Conservation (phyloP, 2,888 invertebrate genomes). For the Orthonychiurus folsomi region DNA sequence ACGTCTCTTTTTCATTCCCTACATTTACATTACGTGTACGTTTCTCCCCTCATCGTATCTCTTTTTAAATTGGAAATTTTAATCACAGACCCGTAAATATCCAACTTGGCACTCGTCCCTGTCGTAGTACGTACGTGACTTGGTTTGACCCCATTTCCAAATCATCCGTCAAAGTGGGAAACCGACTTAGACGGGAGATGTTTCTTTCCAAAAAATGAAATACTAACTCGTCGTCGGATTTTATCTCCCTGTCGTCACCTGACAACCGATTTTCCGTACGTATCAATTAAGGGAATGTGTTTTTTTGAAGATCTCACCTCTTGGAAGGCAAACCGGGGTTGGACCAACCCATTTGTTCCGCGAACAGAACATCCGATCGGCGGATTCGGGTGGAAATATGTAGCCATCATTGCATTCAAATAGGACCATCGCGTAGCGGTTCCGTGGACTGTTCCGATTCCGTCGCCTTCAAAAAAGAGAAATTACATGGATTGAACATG, state of each 20-base stretch:
- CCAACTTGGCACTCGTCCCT: not conserved
- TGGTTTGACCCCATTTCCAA: not conserved
- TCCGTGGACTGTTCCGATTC: constrained; percentile 43
- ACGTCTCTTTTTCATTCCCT: too few relatives aligned
- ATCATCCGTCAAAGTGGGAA: too few relatives aligned
- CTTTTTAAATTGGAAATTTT: not conserved
- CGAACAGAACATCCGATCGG: constrained; percentile 52
- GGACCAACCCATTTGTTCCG: constrained; percentile 52
- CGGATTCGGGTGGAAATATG: constrained; percentile 47
- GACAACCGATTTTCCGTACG: not conserved
- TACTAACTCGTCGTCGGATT: too few relatives aligned
- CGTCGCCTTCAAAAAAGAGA: constrained; percentile 36
- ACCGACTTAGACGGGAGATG: too few relatives aligned
- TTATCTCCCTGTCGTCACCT: not conserved
- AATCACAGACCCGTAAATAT: not conserved
- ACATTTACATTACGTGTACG: too few relatives aligned
- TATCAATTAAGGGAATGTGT: not conserved
- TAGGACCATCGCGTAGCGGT: constrained; percentile 51
- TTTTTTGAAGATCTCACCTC: constrained; percentile 24
- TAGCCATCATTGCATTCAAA: constrained; percentile 52
- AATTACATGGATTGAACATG: not conserved
- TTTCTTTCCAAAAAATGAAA: too few relatives aligned
- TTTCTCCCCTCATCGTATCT: not conserved
- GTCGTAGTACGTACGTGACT: not conserved
- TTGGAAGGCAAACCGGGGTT: constrained; percentile 48